Percentiles rank a stretch among this genome's conserved stretches.
These are phyloP conservation scores for Drosophila novamexicana DNA, from an alignment of 1,140 invertebrate genomes.

Conservation along the genomic window DNA sequence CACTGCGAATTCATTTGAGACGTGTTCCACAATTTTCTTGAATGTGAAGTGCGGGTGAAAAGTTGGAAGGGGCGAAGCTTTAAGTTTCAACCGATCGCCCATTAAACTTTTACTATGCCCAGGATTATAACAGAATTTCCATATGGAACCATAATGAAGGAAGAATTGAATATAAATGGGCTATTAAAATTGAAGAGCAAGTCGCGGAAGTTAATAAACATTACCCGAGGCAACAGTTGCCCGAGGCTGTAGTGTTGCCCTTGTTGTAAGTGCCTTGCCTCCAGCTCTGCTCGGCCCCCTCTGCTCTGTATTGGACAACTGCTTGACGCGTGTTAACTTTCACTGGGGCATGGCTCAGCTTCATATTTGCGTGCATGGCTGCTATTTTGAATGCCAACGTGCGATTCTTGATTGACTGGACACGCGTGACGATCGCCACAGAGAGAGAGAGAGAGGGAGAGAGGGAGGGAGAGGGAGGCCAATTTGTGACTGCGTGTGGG, in stretches of 20 bases:
- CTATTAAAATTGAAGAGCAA: background rate
- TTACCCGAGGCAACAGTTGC: background rate
- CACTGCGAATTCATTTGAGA: no score
- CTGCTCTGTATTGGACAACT: background rate
- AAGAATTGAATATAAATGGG: no score
- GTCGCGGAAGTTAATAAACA: slow-evolving; percentile 2
- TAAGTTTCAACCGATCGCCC: no score
- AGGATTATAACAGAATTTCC: no score
- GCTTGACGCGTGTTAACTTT: slow-evolving; percentile 49
- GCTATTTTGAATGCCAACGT: slow-evolving; percentile 66
- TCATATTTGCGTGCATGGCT: slow-evolving; percentile 63
- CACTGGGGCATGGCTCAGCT: slow-evolving; percentile 20
- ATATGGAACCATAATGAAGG: no score
- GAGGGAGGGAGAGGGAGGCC: background rate
- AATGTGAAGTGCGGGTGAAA: no score
- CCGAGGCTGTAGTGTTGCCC: background rate
- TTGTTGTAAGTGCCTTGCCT: no score
- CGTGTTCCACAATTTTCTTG: no score
- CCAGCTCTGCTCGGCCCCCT: background rate
- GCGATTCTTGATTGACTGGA: slow-evolving; percentile 45
- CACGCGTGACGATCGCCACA: slow-evolving; percentile 46
- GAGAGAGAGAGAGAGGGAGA: background rate
- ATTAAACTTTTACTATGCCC: no score
- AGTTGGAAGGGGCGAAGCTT: no score
- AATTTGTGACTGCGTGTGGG: slow-evolving; percentile 23